A percentile compares a stretch with the other conserved stretches of the same genome.
These are phyloP conservation scores for Eumaeus atala DNA, from an alignment of 1,140 invertebrate species.

Conservation along the genomic window DNA sequence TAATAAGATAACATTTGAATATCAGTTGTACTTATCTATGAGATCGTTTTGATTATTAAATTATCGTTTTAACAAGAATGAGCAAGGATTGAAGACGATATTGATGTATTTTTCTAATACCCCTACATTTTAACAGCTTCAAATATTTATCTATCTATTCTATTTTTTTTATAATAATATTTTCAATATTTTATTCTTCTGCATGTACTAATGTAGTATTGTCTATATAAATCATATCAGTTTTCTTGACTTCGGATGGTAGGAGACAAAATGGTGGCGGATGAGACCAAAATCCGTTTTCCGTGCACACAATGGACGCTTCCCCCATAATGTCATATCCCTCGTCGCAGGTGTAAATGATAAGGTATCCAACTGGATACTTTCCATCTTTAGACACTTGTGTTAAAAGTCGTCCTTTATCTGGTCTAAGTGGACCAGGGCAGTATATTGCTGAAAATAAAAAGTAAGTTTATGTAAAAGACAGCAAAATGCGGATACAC, in stretches of 20 bases:
- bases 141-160: too few relatives aligned
- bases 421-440: slow-evolving; percentile 80
- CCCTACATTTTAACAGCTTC: too few relatives aligned
- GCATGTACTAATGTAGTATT: slow-evolving; percentile 58
- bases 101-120: too few relatives aligned
- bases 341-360: slow-evolving; percentile 84
- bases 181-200: slow-evolving; percentile 34
- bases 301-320: slow-evolving; percentile 87
- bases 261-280: slow-evolving; percentile 83
- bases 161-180: too few relatives aligned
- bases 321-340: slow-evolving; percentile 85
- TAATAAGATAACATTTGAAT: too few relatives aligned
- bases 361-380: slow-evolving; percentile 83
- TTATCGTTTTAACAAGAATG: too few relatives aligned
- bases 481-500: too few relatives aligned
- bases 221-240: slow-evolving; percentile 56
- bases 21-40: too few relatives aligned
- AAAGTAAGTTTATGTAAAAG: slow-evolving; percentile 21
- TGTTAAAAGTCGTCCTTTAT: slow-evolving; percentile 77
- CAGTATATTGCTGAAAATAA: slow-evolving; percentile 84
- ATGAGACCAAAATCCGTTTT: slow-evolving; percentile 90
- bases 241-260: slow-evolving; percentile 63
- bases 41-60: too few relatives aligned
- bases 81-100: too few relatives aligned
- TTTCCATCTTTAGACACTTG: slow-evolving; percentile 65